phyloP scores from a whole-genome alignment of 2,113 vertebrate species.

The Psilopsiagon aurifrons region DNA sequence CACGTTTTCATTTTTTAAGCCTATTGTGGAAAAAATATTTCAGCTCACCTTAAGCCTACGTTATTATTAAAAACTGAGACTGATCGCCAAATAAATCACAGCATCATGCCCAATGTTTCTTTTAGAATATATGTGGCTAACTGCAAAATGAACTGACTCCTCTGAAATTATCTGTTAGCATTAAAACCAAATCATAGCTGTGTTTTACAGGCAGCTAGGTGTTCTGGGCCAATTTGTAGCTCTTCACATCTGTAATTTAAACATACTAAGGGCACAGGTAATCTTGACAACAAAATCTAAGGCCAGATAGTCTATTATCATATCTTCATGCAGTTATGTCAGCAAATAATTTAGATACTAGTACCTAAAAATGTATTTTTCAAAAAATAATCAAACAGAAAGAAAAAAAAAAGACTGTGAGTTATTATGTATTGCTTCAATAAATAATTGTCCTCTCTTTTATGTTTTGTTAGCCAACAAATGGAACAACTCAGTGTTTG shows the following conservation, averaged over 20 bases:
- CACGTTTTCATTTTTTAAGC: background rate
- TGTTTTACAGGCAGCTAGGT: background rate
- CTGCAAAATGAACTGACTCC: background rate
- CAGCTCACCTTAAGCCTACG: background rate
- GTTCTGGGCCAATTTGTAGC: background rate
- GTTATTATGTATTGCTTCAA: background rate
- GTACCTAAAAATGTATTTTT: background rate
- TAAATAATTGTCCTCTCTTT: background rate
- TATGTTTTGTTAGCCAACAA: background rate
- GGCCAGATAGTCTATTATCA: background rate
- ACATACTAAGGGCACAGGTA: background rate
- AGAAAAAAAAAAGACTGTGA: background rate
- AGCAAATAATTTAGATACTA: background rate
- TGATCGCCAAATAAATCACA: background rate
- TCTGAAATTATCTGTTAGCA: background rate
- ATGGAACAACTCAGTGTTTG: background rate
- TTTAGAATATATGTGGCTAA: background rate
- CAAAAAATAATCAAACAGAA: background rate
- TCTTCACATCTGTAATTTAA: background rate
- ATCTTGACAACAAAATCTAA: constrained; percentile 32
- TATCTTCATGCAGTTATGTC: background rate
- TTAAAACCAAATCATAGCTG: background rate
- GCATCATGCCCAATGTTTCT: background rate
- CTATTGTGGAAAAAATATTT: background rate
- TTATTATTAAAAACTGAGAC: background rate